A percentile compares a stretch with the other conserved stretches of the same genome.
Evolutionary conservation across 2,888 invertebrate species (phyloP).

Genomic region (Machimus atricapillus): DNA sequence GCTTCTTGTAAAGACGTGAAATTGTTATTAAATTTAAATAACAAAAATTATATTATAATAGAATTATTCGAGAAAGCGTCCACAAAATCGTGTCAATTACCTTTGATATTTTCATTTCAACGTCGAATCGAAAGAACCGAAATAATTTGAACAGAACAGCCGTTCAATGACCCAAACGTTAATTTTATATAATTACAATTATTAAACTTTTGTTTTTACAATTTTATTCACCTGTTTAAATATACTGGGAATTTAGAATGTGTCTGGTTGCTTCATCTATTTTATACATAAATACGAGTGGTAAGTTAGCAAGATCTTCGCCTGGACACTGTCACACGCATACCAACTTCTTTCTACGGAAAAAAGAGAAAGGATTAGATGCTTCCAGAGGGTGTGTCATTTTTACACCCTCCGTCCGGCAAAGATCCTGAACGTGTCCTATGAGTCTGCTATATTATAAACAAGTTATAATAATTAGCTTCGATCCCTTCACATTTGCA

Average conservation of each 20-base stretch:
- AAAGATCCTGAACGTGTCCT: neutral
- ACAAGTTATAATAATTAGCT: neutral
- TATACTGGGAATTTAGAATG: slow-evolving; percentile 26
- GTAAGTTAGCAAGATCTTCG: neutral
- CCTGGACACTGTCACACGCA: neutral
- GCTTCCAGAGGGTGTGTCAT: neutral
- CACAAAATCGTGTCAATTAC: neutral
- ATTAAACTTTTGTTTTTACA: slow-evolving; percentile 10
- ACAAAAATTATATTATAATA: neutral
- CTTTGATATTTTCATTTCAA: neutral
- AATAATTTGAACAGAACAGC: neutral
- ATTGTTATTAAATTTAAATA: too few species aligned
- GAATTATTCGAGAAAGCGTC: neutral
- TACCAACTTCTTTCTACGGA: neutral
- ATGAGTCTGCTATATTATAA: neutral
- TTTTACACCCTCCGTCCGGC: neutral
- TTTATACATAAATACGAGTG: slow-evolving; percentile 16
- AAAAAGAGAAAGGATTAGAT: neutral
- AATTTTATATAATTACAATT: slow-evolving; percentile 12
- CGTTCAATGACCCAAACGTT: slow-evolving; percentile 38
- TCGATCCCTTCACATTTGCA: neutral
- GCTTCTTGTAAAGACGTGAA: too few species aligned
- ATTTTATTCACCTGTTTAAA: slow-evolving; percentile 30
- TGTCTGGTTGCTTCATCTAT: neutral
- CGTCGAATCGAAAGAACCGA: neutral